Percentiles rank a stretch among this genome's conserved stretches.
Conservation (phyloP, 2,113 vertebrate species). For the Anguilla japonica region DNA sequence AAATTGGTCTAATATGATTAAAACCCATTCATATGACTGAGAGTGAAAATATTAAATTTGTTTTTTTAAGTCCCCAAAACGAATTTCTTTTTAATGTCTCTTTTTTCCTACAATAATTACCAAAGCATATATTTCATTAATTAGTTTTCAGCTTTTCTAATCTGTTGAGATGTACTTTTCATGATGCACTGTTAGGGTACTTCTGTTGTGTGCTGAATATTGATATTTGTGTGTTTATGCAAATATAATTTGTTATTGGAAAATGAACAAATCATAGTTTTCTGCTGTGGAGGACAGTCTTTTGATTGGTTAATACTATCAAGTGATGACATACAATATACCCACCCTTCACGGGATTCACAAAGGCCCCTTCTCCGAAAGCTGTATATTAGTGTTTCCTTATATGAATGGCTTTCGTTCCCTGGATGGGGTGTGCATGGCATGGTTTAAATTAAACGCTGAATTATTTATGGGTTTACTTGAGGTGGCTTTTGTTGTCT, state of each 20-base stretch:
- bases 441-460: constrained; percentile 26
- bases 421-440: background rate
- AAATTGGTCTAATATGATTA: too few relatives aligned
- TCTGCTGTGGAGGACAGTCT: background rate
- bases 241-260: background rate
- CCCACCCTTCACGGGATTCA: background rate
- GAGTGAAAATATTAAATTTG: too few relatives aligned
- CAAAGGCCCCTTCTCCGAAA: background rate
- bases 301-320: background rate
- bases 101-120: too few relatives aligned
- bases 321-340: background rate
- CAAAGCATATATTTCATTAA: too few relatives aligned
- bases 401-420: background rate
- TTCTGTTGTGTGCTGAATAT: background rate
- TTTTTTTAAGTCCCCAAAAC: too few relatives aligned
- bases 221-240: too few relatives aligned
- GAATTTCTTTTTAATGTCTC: too few relatives aligned
- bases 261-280: background rate
- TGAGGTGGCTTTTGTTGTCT: constrained; percentile 16
- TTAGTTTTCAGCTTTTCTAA: too few relatives aligned
- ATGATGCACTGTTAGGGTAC: too few relatives aligned
- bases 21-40: too few relatives aligned
- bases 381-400: background rate
- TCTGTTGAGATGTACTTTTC: too few relatives aligned
- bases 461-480: constrained; percentile 17